phyloP scores from a whole-genome alignment of 2,797 vertebrate species.

The Oreonectes daqikongensis region DNA sequence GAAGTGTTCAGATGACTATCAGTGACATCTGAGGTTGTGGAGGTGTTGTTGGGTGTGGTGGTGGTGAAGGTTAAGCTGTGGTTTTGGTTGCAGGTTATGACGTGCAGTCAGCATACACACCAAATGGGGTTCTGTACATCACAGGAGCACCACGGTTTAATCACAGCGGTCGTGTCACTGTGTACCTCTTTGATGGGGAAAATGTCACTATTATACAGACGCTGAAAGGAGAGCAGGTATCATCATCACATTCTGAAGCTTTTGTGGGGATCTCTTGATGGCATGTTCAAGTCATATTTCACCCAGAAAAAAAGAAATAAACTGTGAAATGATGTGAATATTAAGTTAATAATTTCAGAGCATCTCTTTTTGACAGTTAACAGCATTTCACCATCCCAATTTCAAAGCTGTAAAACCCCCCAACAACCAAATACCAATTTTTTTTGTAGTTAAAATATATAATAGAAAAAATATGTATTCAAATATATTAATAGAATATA shows the following conservation, averaged over 20 bases:
- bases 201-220: conserved; percentile 80
- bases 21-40: neutral
- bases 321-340: no score
- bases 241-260: neutral
- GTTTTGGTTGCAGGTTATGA: conserved; percentile 82
- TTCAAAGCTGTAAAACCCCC: no score
- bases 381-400: no score
- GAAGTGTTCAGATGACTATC: conserved; percentile 1
- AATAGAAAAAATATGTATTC: no score
- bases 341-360: no score
- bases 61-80: conserved; percentile 4
- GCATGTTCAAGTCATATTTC: neutral
- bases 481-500: no score
- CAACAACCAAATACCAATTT: no score
- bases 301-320: no score
- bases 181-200: conserved; percentile 79
- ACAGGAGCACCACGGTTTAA: conserved; percentile 93
- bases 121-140: conserved; percentile 83
- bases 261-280: neutral
- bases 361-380: no score
- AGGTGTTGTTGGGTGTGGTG: neutral
- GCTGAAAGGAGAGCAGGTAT: conserved; percentile 90
- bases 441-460: no score
- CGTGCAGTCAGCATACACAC: conserved; percentile 85
- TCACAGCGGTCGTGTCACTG: conserved; percentile 91